Percentiles rank a stretch among this genome's conserved stretches.
These are phyloP conservation scores for Chaetops frenatus DNA, from an alignment of 2,113 vertebrate genomes.

Conservation along the genomic window DNA sequence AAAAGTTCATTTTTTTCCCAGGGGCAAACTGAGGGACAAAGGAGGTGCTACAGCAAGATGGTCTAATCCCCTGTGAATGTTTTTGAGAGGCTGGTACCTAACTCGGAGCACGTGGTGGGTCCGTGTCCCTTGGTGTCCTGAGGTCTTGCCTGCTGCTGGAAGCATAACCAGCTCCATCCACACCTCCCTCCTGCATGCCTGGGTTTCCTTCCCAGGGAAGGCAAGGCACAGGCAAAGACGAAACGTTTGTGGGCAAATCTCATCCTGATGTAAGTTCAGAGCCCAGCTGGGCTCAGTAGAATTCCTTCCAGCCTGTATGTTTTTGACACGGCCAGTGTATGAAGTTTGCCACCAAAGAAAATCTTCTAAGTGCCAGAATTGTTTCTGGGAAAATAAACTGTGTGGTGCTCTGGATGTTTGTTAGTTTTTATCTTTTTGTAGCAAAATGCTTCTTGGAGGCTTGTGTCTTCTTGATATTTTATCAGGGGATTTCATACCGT, in stretches of 20 bases:
- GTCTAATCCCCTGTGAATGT: background rate
- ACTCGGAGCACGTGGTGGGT: rapidly evolving
- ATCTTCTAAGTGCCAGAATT: background rate
- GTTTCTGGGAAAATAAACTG: background rate
- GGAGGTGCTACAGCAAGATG: too few species aligned
- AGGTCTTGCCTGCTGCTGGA: background rate
- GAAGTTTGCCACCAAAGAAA: background rate
- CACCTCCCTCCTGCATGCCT: background rate
- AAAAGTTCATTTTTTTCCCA: background rate
- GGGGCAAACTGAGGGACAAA: background rate
- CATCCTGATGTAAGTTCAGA: background rate
- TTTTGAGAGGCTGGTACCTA: background rate
- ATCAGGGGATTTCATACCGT: background rate
- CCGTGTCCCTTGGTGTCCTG: rapidly evolving
- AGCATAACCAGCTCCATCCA: background rate
- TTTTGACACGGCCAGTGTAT: background rate
- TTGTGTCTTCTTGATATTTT: background rate
- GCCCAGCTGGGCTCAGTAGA: background rate
- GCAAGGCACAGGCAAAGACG: background rate
- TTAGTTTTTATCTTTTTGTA: background rate
- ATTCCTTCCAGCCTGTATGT: background rate
- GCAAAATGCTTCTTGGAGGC: background rate
- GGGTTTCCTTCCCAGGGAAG: background rate
- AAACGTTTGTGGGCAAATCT: background rate
- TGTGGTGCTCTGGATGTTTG: background rate